These are phyloP conservation scores for Otus sunia DNA, from an alignment of 2,113 vertebrate species.

Conservation along the genomic window DNA sequence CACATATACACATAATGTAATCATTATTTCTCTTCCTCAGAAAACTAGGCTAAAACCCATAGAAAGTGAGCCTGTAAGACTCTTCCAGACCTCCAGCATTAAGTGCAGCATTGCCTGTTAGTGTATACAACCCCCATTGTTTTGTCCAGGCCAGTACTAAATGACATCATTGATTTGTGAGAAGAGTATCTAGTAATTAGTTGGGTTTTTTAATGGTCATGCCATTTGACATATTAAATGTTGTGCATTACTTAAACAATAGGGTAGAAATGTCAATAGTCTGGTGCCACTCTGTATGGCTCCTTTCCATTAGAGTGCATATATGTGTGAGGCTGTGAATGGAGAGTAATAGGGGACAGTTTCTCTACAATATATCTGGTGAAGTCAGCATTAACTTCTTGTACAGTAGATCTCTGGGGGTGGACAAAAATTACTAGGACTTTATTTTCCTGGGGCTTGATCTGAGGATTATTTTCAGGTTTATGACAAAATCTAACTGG, in stretches of 20 bases:
- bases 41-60: background rate
- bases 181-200: constrained; percentile 43
- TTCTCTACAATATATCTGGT: constrained; percentile 35
- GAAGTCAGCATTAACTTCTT: constrained; percentile 46
- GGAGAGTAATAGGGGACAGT: constrained; percentile 37
- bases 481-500: constrained; percentile 26
- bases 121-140: background rate
- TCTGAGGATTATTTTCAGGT: constrained; percentile 37
- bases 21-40: background rate
- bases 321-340: background rate
- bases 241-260: constrained; percentile 51
- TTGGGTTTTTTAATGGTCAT: background rate
- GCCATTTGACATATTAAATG: constrained; percentile 58
- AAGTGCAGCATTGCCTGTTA: background rate
- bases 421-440: constrained; percentile 20
- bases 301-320: constrained; percentile 59
- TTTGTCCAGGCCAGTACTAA: constrained; percentile 21
- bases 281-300: constrained; percentile 49
- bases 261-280: constrained; percentile 58
- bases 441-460: constrained; percentile 27
- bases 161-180: constrained; percentile 52
- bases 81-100: background rate
- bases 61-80: background rate
- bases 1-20: background rate
- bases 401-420: constrained; percentile 10